Conservation (phyloP, 2,888 invertebrate genomes). For the Pycnomerus fuliginosus region DNA sequence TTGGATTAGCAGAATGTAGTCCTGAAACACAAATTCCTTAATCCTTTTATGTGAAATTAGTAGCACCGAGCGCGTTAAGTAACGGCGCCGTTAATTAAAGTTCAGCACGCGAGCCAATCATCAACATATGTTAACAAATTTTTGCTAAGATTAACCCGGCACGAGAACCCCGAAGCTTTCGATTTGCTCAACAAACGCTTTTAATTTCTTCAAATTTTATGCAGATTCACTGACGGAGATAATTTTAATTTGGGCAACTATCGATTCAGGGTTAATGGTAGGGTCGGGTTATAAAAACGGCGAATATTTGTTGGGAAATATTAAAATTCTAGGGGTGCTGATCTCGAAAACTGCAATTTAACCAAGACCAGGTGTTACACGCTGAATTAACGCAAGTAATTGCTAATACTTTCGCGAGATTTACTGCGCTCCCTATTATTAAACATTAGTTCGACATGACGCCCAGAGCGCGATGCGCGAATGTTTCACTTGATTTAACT, state of each 20-base stretch:
- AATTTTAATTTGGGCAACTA: no score
- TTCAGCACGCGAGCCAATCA: slow-evolving; percentile 39
- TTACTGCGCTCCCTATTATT: slow-evolving; percentile 48
- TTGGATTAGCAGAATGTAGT: slow-evolving; percentile 18
- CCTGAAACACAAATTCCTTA: slow-evolving; percentile 24
- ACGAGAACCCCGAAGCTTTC: no score
- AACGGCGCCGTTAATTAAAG: slow-evolving; percentile 36
- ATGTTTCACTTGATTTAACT: slow-evolving; percentile 42
- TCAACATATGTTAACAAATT: slow-evolving; percentile 36
- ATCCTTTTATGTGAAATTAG: slow-evolving; percentile 26
- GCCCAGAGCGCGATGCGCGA: slow-evolving; percentile 28
- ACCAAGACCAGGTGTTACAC: slow-evolving; percentile 49
- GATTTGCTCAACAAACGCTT: no score
- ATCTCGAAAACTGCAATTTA: slow-evolving; percentile 45
- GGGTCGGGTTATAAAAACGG: neutral
- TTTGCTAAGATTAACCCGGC: slow-evolving; percentile 17
- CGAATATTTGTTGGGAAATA: slow-evolving; percentile 17
- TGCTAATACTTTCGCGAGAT: slow-evolving; percentile 51
- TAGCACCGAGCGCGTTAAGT: slow-evolving; percentile 34
- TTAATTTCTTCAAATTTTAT: no score
- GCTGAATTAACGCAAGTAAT: slow-evolving; percentile 53
- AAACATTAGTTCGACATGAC: slow-evolving; percentile 49
- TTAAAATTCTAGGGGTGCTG: slow-evolving; percentile 33
- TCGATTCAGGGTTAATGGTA: neutral
- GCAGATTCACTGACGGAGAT: no score